These are phyloP conservation scores for Xiphorhynchus erythropygius DNA, from an alignment of 2,797 vertebrate genomes.

Conservation along the genomic window DNA sequence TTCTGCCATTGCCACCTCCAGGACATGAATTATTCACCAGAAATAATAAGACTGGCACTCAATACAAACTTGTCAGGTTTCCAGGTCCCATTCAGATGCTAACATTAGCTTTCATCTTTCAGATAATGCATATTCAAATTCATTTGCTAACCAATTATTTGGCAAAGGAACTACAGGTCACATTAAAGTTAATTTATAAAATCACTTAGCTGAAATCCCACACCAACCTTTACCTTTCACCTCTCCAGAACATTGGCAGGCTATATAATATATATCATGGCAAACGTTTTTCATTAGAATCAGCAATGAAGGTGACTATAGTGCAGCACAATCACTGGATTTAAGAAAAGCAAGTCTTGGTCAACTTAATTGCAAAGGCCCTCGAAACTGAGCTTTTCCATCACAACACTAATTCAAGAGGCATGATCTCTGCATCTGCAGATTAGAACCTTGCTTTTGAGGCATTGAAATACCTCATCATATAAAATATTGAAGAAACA, in stretches of 20 bases:
- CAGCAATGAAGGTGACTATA: not conserved
- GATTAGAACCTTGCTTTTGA: not conserved
- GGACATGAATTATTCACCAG: slow-evolving; percentile 35
- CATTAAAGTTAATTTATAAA: slow-evolving; percentile 45
- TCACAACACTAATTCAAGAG: not conserved
- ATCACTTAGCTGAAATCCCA: slow-evolving; percentile 39
- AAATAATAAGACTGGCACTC: not conserved
- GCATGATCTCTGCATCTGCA: not conserved
- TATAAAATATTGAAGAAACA: not conserved
- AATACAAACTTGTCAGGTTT: slow-evolving; percentile 19
- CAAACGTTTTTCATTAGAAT: not conserved
- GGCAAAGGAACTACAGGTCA: slow-evolving; percentile 3
- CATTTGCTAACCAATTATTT: not conserved
- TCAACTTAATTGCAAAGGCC: not conserved
- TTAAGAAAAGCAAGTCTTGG: not conserved
- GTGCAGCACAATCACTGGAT: not conserved
- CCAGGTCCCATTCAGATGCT: slow-evolving; percentile 12
- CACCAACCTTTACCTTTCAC: not conserved
- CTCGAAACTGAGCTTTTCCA: not conserved
- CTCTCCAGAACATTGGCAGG: not conserved
- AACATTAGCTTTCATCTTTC: slow-evolving; percentile 21
- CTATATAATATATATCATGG: not conserved
- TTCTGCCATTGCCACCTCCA: not conserved
- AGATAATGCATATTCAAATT: not conserved
- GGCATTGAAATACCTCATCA: not conserved